A percentile compares a stretch with the other conserved stretches of the same genome.
These are phyloP conservation scores for Carassius gibelio DNA, from an alignment of 2,113 vertebrate species.

Conservation along the genomic window DNA sequence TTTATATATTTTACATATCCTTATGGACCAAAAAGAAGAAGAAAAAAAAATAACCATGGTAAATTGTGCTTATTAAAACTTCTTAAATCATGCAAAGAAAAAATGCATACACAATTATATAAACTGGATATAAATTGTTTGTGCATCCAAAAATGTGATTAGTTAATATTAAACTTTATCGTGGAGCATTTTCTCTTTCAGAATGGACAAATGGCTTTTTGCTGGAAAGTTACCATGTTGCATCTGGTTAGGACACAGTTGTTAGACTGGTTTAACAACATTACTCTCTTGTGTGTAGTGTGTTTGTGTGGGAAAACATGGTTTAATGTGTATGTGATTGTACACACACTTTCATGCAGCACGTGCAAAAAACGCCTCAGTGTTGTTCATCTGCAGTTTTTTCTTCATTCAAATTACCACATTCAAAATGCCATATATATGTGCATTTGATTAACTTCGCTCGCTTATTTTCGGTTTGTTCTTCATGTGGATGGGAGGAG, in stretches of 20 bases:
- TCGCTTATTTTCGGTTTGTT: background rate
- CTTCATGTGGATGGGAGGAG: constrained; percentile 15
- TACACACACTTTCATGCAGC: constrained; percentile 15
- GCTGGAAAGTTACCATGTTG: background rate
- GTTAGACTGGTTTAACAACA: constrained; percentile 48
- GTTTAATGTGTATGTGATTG: constrained; percentile 6
- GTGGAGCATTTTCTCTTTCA: constrained; percentile 50
- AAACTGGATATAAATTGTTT: background rate
- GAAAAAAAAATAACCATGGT: background rate
- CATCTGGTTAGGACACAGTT: constrained; percentile 12
- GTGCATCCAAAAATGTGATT: background rate
- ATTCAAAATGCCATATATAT: background rate
- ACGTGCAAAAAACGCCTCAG: constrained; percentile 36
- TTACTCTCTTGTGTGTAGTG: constrained; percentile 9
- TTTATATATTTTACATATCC: background rate
- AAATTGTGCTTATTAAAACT: background rate
- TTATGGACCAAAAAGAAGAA: background rate
- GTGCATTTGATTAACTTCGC: background rate
- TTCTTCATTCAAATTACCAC: background rate
- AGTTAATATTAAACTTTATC: constrained; percentile 20
- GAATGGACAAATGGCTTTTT: constrained; percentile 46
- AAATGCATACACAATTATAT: too few relatives aligned
- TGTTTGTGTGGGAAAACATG: constrained; percentile 17
- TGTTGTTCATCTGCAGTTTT: constrained; percentile 40
- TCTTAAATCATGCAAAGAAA: background rate